A percentile compares a stretch with the other conserved stretches of the same genome.
Conservation (phyloP, 2,113 vertebrate genomes). For the Numida meleagris region DNA sequence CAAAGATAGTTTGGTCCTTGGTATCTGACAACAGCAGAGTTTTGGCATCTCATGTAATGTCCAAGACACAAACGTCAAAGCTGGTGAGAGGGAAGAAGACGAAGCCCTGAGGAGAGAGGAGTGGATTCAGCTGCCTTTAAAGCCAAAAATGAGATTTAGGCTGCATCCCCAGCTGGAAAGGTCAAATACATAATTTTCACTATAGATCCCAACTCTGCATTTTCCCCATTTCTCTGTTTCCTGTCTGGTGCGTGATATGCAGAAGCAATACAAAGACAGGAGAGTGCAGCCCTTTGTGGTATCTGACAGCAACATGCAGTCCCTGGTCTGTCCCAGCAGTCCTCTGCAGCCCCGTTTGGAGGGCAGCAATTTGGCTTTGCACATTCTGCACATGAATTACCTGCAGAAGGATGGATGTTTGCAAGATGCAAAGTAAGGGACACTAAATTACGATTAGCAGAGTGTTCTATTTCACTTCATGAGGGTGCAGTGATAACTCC, state of each 20-base stretch:
- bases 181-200: not conserved
- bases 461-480: not conserved
- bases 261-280: not conserved
- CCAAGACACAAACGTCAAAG: not conserved
- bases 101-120: not conserved
- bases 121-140: not conserved
- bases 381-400: not conserved
- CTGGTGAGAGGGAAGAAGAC: not conserved
- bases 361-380: not conserved
- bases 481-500: not conserved
- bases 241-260: not conserved
- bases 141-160: not conserved
- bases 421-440: not conserved
- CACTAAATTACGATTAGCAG: not conserved
- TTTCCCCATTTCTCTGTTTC: not conserved
- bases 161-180: not conserved
- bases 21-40: not conserved
- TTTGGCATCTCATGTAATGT: not conserved
- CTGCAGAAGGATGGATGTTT: not conserved
- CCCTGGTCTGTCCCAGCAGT: not conserved
- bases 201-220: not conserved
- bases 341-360: not conserved
- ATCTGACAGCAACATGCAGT: not conserved
- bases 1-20: not conserved
- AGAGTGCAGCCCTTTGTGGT: not conserved